Evolutionary conservation across 2,888 invertebrate species (phyloP).

Genomic region (Ischnura elegans): DNA sequence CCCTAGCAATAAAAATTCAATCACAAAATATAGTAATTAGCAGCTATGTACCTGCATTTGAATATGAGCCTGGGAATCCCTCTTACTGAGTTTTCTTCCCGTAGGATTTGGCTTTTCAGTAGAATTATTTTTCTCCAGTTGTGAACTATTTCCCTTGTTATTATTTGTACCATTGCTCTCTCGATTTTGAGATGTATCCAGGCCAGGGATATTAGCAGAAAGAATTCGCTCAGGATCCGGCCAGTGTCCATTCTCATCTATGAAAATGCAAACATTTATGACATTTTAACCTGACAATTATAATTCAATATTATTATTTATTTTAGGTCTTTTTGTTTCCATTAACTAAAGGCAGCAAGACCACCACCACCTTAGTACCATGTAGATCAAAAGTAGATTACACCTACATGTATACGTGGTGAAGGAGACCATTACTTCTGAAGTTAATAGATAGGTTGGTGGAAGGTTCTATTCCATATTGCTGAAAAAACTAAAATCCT

Average conservation of each 20-base stretch:
- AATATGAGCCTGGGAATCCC: slow-evolving; percentile 42
- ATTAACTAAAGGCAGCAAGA: no score
- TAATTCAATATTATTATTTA: no score
- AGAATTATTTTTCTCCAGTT: not conserved
- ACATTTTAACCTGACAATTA: no score
- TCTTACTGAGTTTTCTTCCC: slow-evolving; percentile 42
- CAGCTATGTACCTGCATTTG: slow-evolving; percentile 20
- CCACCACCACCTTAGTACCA: no score
- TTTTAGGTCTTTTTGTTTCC: no score
- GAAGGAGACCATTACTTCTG: no score
- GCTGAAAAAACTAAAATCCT: no score
- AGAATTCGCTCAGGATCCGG: slow-evolving; percentile 36
- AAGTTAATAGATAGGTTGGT: no score
- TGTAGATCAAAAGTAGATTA: no score
- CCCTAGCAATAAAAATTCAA: not conserved
- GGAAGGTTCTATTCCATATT: no score
- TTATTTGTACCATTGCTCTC: not conserved
- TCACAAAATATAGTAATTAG: not conserved
- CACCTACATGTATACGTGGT: no score
- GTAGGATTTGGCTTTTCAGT: slow-evolving; percentile 33
- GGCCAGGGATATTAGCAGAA: not conserved
- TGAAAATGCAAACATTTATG: not conserved
- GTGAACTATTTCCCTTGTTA: not conserved
- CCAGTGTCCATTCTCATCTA: slow-evolving; percentile 48
- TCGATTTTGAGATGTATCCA: not conserved